Evolutionary conservation across 2,113 vertebrate genomes (phyloP).

Genomic region (Eptesicus fuscus): DNA sequence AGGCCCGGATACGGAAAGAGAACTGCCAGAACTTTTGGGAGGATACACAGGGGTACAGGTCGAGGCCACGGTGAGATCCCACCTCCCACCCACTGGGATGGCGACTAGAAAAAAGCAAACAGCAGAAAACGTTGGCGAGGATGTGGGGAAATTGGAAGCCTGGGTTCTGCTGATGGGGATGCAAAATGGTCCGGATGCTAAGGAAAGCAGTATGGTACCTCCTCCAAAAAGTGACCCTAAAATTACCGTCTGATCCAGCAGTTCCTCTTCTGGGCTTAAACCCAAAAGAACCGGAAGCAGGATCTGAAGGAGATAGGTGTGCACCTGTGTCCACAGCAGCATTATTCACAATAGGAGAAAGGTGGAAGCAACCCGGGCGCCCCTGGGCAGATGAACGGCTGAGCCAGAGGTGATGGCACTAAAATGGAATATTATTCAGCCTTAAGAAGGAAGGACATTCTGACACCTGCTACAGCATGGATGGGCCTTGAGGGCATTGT

Average conservation of each 20-base stretch:
- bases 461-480: rapidly evolving
- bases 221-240: not conserved
- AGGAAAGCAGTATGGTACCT: rapidly evolving
- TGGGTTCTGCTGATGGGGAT: rapidly evolving
- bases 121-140: not conserved
- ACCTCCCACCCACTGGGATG: not conserved
- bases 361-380: too few relatives aligned
- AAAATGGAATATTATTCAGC: not conserved
- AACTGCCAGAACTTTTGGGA: not conserved
- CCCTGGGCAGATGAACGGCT: rapidly evolving
- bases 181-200: rapidly evolving
- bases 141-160: not conserved
- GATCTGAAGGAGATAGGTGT: not conserved
- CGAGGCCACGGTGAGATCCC: not conserved
- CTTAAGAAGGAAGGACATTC: not conserved
- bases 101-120: not conserved
- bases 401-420: rapidly evolving
- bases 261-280: too few relatives aligned
- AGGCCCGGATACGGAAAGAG: not conserved
- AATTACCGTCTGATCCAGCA: too few relatives aligned
- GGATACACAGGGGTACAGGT: not conserved
- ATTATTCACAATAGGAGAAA: not conserved
- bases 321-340: not conserved
- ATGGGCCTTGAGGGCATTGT: not conserved
- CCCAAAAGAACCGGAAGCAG: not conserved